A percentile compares a stretch with the other conserved stretches of the same genome.
Conservation (phyloP, 2,797 vertebrate genomes). For the Microctenopoma steveboyesi region DNA sequence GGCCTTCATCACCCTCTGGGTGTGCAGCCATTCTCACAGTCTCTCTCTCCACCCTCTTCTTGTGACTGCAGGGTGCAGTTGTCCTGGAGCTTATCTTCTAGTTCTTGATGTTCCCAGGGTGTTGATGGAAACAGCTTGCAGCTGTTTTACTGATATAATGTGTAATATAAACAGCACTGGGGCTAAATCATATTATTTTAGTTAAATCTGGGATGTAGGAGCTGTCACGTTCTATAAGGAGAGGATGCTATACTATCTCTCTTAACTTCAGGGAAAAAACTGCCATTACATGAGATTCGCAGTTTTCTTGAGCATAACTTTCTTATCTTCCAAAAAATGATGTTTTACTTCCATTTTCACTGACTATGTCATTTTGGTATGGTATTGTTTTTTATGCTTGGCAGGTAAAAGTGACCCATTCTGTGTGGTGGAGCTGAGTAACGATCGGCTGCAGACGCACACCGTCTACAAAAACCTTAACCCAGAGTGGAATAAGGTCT, state of each 20-base stretch:
- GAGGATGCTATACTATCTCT: constrained; percentile 22
- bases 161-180: constrained; percentile 30
- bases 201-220: constrained; percentile 53
- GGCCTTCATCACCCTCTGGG: constrained; percentile 47
- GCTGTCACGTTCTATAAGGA: constrained; percentile 40
- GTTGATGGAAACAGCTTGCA: constrained; percentile 64
- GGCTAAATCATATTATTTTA: constrained; percentile 58
- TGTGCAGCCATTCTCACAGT: constrained; percentile 46
- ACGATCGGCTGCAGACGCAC: constrained; percentile 95
- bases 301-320: not conserved
- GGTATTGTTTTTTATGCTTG: constrained; percentile 9
- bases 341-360: not conserved
- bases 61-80: constrained; percentile 55
- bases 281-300: constrained; percentile 15
- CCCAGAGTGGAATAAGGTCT: constrained; percentile 98
- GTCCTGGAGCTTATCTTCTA: constrained; percentile 72
- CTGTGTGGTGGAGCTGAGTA: constrained; percentile 97
- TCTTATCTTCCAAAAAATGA: too few species aligned
- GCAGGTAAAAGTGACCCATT: constrained; percentile 98
- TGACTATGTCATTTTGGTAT: constrained; percentile 9
- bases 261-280: constrained; percentile 32
- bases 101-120: constrained; percentile 57
- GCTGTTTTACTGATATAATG: constrained; percentile 51
- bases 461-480: constrained; percentile 98
- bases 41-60: constrained; percentile 33